These are phyloP conservation scores for Clanis bilineata DNA, from an alignment of 2,888 invertebrate genomes.

Conservation along the genomic window DNA sequence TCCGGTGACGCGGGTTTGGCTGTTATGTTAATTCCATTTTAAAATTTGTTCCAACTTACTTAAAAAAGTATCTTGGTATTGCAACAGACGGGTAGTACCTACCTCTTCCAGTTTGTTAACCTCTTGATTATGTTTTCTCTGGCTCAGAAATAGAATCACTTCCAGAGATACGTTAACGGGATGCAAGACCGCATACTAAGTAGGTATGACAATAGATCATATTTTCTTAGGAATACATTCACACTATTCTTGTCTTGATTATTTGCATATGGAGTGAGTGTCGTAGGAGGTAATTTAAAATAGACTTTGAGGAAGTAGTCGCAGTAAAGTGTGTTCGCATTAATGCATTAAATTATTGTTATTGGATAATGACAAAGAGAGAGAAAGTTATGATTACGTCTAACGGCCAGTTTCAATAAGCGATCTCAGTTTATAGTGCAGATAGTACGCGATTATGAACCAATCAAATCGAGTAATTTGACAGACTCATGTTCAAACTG, in stretches of 20 bases:
- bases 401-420: no score
- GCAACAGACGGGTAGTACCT: neutral
- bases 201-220: conserved; percentile 43
- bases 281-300: conserved; percentile 2
- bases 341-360: no score
- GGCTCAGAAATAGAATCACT: neutral
- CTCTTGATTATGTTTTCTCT: neutral
- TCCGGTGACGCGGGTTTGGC: no score
- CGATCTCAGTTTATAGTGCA: no score
- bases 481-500: no score
- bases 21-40: no score
- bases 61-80: neutral
- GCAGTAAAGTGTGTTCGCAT: neutral
- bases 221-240: conserved; percentile 27
- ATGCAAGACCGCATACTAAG: conserved; percentile 30
- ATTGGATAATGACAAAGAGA: no score
- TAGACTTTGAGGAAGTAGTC: neutral
- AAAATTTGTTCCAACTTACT: no score
- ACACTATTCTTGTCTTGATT: conserved; percentile 46
- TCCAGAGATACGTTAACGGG: conserved; percentile 24
- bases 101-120: neutral
- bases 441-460: no score
- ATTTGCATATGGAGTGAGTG: conserved; percentile 49
- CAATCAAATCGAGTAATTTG: no score
- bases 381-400: no score